Evolutionary conservation across 2,113 vertebrate species (phyloP), one percentile per base, ranked within the genome.

Genomic region (Corythornis madagascariensis): DNA sequence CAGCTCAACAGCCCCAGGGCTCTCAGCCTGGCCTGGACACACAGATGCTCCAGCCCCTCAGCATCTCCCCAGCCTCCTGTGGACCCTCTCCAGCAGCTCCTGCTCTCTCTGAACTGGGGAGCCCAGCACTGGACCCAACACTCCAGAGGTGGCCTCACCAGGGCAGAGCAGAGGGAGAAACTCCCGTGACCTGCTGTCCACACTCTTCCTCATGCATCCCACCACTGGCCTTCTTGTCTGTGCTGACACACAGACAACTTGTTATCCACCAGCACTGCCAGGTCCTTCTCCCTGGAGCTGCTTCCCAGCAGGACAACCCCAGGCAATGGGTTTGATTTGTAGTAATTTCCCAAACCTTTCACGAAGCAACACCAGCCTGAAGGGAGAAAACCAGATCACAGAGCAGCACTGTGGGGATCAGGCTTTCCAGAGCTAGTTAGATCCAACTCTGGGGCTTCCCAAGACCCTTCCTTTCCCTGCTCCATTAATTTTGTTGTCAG

Each of bases 351-450:
- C 40, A 69, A 61, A 57, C 18, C 7, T 13, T 16, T 73, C 64
- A 18, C 13, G 1, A 12, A 79, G 29, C 35, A 29, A 17, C 9
- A 61, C 33, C 33, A 33, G 42, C 35, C 10, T 2, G 0, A 14
- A 63, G 29, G 26, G 9, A 29, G 63, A 16, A 81, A 69, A 76
- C 14, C 22, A 50, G 22, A 24, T 13, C 22, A 50, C 48, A 50
- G 21, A 24, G 78, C 21, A 50, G 59, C 21, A 8, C 24, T 3
- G 2, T 7, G 31, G n/a, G 60, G 53, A 21, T 28, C 40, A 47
- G 59, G 31, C 21, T 38, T 60, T 47, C 66, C 67, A 35, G 53
- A 0, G 0, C 59, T 67, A 0, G 0, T 31, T 31, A 22, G 75
- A 47, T 40, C 35, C 33, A 15, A 4, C 40, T 11, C 2, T 0